phyloP scores from a whole-genome alignment of 2,113 vertebrate species.

The Mesitornis unicolor region DNA sequence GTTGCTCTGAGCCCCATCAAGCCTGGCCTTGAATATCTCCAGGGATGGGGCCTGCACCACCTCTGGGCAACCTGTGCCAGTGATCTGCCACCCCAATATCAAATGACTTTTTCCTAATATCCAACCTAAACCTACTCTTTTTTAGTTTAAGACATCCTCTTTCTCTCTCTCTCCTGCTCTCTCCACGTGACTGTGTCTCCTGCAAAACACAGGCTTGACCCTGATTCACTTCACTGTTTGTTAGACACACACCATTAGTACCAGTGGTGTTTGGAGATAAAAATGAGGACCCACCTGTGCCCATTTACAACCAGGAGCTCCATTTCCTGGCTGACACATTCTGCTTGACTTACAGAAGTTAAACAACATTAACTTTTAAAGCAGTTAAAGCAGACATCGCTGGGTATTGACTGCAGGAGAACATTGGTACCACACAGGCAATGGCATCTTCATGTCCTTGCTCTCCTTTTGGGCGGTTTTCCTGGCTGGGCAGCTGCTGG shows the following conservation, averaged over 20 bases:
- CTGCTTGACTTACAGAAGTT: background rate
- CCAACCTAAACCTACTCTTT: no score
- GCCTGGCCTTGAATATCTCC: no score
- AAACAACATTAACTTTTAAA: no score
- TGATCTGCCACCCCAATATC: no score
- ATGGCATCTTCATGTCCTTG: background rate
- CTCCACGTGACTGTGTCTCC: background rate
- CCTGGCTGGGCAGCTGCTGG: background rate
- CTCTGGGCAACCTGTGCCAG: no score
- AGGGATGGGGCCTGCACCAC: no score
- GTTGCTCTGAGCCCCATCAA: no score
- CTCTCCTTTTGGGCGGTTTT: background rate
- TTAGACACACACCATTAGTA: fast-evolving
- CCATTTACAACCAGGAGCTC: background rate
- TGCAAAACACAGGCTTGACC: background rate
- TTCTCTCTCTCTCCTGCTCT: background rate
- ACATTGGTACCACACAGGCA: background rate
- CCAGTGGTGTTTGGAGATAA: background rate
- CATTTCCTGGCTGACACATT: background rate
- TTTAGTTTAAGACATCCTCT: no score
- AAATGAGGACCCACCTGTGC: background rate
- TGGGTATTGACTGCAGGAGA: background rate
- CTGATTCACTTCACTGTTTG: background rate
- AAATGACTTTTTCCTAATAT: no score
- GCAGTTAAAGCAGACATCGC: background rate